These are phyloP conservation scores for Megathymus violae DNA, from an alignment of 1,140 invertebrate species.

Conservation along the genomic window DNA sequence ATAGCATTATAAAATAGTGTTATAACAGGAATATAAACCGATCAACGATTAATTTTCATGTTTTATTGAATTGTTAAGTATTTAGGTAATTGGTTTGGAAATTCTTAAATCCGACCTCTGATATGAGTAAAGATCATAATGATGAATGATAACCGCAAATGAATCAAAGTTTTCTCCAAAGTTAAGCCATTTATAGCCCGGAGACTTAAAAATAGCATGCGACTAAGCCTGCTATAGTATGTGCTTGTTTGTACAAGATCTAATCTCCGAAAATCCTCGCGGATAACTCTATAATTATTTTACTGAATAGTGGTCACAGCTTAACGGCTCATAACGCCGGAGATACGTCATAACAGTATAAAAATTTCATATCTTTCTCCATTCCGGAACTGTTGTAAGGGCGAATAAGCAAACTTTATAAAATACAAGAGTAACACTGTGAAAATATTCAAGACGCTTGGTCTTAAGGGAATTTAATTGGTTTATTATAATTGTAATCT, in stretches of 20 bases:
- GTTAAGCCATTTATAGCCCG: background rate
- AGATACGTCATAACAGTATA: conserved; percentile 26
- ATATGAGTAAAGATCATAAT: no score
- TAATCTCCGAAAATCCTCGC: conserved; percentile 17
- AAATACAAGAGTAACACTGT: background rate
- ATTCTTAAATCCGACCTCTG: no score
- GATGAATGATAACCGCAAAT: no score
- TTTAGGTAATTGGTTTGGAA: no score
- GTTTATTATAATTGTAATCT: conserved; percentile 34
- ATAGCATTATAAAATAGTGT: no score
- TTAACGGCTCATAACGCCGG: conserved; percentile 24
- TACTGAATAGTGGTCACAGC: conserved; percentile 31
- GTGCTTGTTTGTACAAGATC: conserved; percentile 19
- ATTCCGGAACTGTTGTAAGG: conserved; percentile 1
- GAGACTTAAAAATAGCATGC: conserved; percentile 1
- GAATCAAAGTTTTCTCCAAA: background rate
- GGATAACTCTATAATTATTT: conserved; percentile 17
- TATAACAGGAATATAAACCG: no score
- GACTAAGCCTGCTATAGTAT: background rate
- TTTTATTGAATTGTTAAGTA: no score
- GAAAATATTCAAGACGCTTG: conserved; percentile 17
- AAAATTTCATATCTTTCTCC: conserved; percentile 27
- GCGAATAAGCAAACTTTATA: conserved; percentile 12
- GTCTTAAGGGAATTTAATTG: conserved; percentile 21
- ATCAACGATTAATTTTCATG: no score